Conservation (phyloP, 2,113 vertebrate genomes). For the Carassius auratus region DNA sequence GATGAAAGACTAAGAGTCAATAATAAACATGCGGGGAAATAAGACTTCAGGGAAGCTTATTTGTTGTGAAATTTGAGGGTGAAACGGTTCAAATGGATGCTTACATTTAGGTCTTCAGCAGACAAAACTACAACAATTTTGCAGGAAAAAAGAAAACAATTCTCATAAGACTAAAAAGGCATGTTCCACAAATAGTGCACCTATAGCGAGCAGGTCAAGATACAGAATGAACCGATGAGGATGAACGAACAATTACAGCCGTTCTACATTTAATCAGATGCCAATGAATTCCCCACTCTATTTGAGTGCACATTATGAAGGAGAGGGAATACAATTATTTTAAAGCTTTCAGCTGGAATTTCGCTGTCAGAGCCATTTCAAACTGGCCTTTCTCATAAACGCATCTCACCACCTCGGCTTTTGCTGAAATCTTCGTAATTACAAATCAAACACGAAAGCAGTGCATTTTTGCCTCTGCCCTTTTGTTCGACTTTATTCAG, state of each 20-base stretch:
- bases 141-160: neutral
- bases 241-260: slow-evolving; percentile 13
- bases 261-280: slow-evolving; percentile 1
- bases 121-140: neutral
- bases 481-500: slow-evolving; percentile 44
- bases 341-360: slow-evolving; percentile 17
- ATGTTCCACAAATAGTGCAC: neutral
- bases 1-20: slow-evolving; percentile 32
- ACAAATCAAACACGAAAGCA: slow-evolving; percentile 15
- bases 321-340: slow-evolving; percentile 32
- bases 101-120: neutral
- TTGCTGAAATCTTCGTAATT: slow-evolving; percentile 36
- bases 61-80: neutral
- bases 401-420: slow-evolving; percentile 8
- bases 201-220: neutral
- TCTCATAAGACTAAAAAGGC: too few relatives aligned
- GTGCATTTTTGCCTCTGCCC: slow-evolving; percentile 20
- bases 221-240: neutral
- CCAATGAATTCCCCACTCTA: neutral
- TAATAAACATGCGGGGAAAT: slow-evolving; percentile 20
- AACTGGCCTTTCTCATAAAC: slow-evolving; percentile 8
- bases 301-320: slow-evolving; percentile 10
- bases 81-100: neutral
- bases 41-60: neutral
- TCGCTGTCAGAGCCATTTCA: slow-evolving; percentile 27